Evolutionary conservation across 1,140 invertebrate genomes (phyloP).

Genomic region (Drosophila nebulosa): DNA sequence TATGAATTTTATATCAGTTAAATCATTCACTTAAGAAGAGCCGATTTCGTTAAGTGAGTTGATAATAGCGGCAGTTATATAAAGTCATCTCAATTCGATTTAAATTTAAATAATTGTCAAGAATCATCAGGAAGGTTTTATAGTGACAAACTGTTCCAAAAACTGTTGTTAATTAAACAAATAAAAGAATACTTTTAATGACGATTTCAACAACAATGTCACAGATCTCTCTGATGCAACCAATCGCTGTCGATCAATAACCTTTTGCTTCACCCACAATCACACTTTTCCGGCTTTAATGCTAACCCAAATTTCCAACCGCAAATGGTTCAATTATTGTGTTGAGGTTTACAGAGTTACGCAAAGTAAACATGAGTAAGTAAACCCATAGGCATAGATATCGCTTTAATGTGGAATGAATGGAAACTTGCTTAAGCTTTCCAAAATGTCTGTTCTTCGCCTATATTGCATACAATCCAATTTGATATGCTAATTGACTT

Average conservation of each 20-base stretch:
- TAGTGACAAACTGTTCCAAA: too few species aligned
- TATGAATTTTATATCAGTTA: too few species aligned
- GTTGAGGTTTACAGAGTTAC: background rate
- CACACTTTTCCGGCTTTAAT: background rate
- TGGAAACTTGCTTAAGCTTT: background rate
- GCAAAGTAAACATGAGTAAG: background rate
- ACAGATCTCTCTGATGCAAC: background rate
- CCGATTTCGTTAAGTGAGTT: too few species aligned
- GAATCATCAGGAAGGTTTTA: too few species aligned
- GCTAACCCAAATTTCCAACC: background rate
- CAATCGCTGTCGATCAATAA: background rate
- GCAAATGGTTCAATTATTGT: background rate
- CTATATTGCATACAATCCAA: constrained; percentile 12
- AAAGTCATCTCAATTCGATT: too few species aligned
- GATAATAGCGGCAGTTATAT: too few species aligned
- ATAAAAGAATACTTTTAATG: too few species aligned
- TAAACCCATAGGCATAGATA: background rate
- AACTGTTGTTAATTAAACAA: too few species aligned
- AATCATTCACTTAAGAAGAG: too few species aligned
- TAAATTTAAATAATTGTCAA: too few species aligned
- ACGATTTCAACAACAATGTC: background rate
- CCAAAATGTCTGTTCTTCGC: constrained; percentile 26
- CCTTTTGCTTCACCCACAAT: background rate
- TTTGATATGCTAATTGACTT: constrained; percentile 53
- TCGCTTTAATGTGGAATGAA: background rate